phyloP scores from a whole-genome alignment of 2,113 vertebrate species.

The Gambusia affinis region DNA sequence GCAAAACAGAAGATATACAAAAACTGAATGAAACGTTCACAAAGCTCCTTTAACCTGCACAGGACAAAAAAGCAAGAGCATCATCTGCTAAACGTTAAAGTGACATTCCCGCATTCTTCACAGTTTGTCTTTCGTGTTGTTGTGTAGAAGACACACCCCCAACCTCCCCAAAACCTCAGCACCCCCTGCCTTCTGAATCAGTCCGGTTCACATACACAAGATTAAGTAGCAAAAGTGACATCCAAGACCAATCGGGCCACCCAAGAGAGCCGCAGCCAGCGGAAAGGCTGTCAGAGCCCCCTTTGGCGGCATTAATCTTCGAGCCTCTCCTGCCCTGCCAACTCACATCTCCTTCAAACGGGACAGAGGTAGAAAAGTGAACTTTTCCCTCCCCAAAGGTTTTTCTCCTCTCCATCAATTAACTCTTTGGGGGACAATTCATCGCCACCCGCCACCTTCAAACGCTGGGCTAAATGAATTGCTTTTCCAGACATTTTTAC shows the following conservation, averaged over 20 bases:
- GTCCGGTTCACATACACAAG: conserved; percentile 97
- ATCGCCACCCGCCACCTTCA: conserved; percentile 74
- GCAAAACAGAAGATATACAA: neutral
- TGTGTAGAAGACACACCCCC: conserved; percentile 77
- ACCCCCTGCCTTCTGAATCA: conserved; percentile 79
- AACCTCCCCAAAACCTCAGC: conserved; percentile 43
- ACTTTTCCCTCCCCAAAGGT: conserved; percentile 77
- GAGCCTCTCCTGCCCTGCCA: conserved; percentile 94
- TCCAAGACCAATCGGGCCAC: conserved; percentile 99
- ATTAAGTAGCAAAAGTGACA: conserved; percentile 99
- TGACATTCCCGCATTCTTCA: conserved; percentile 48
- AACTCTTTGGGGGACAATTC: conserved; percentile 83
- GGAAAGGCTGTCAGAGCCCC: conserved; percentile 95
- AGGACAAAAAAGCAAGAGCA: conserved; percentile 11
- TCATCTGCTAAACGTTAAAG: conserved; percentile 46
- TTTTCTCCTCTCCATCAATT: conserved; percentile 77
- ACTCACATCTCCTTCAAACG: conserved; percentile 95
- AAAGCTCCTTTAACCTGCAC: neutral
- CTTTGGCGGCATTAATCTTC: conserved; percentile 97
- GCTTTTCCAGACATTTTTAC: conserved; percentile 70
- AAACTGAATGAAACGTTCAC: neutral
- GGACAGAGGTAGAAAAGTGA: conserved; percentile 72
- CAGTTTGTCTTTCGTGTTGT: conserved; percentile 71
- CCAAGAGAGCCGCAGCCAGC: conserved; percentile 91
- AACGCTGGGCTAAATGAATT: conserved; percentile 61